Evolutionary conservation across 1,140 invertebrate genomes (phyloP), one percentile per base, ranked within the genome.

Genomic region (Triops longicaudatus): DNA sequence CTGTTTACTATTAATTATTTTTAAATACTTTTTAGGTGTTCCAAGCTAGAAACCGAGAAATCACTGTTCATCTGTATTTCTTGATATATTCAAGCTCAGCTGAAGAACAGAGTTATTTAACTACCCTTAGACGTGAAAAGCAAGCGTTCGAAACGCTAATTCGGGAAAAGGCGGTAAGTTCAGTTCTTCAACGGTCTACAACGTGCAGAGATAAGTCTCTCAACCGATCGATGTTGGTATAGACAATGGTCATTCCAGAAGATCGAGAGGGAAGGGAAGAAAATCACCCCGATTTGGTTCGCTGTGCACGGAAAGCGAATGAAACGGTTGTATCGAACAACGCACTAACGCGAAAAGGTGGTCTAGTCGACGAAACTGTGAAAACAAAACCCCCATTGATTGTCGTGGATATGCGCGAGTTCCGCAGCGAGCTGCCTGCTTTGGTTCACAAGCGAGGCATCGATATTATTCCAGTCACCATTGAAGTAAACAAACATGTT

Each of bases 391-490:
- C 74, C 37, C 86, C 88, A 1, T 83, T 91, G 82, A 86, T 99
- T 14, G 93, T 99, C 81, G 96, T 99, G 26, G 98, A 99, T 84
- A 97, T 98, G 91, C 88, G 98, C 82, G 98, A 99, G 85, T 99
- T 99, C 83, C 88, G 97, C 73, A 97, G 95, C 79, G 97, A 99
- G 84, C 85, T 99, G 22, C 98, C 98, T 0, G 92, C 95, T 7
- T 85, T 99, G 43, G 89, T 99, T 73, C 96, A 99, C 83, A 91
- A 93, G 82, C 88, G 94, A 79, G 95, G 95, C 2, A 92, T 99
- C 78, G 93, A 97, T 81, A 92, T 99, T 78, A 91, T 96, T 82
- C 97, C 98, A 1, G 86, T 96, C 0, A 96, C 94, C 1, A 89
- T 98, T 72, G 88, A 92, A 79, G 92, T 93, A 83, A 83, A 85